Percentiles rank a stretch among this genome's conserved stretches.
Conservation (phyloP, 2,888 invertebrate genomes). For the Limenitis camilla region DNA sequence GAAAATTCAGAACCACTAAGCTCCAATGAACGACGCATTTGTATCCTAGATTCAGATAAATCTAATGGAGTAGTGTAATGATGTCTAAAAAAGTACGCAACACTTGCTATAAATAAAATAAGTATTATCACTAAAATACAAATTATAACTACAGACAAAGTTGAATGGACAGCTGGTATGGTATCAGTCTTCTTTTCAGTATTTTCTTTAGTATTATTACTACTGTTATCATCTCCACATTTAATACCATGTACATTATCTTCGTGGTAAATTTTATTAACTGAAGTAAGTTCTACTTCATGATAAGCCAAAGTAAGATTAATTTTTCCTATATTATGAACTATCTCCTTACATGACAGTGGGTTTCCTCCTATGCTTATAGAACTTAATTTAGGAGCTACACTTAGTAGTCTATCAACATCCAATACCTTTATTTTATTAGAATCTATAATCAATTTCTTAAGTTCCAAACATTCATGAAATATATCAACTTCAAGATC, state of each 20-base stretch:
- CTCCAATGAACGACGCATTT: conserved; percentile 39
- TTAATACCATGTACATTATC: conserved; percentile 63
- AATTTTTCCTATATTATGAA: conserved; percentile 38
- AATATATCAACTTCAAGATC: conserved; percentile 52
- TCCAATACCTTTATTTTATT: conserved; percentile 52
- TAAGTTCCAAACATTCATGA: conserved; percentile 54
- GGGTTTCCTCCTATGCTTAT: conserved; percentile 62
- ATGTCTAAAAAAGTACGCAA: conserved; percentile 19
- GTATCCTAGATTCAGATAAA: conserved; percentile 33
- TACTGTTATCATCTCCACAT: conserved; percentile 42
- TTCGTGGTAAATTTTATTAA: conserved; percentile 58
- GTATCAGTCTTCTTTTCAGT: conserved; percentile 1
- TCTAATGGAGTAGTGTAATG: conserved; percentile 16
- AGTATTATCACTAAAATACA: conserved; percentile 35
- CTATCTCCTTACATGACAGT: conserved; percentile 54
- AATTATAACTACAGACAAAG: conserved; percentile 26
- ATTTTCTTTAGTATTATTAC: conserved; percentile 9
- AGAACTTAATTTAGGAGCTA: conserved; percentile 41
- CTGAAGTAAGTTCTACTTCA: conserved; percentile 50
- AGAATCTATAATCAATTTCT: conserved; percentile 52
- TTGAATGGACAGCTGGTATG: conserved; percentile 15
- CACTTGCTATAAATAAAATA: conserved; percentile 25
- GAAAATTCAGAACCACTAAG: conserved; percentile 38
- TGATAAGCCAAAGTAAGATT: conserved; percentile 31
- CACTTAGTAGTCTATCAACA: conserved; percentile 42